Base-by-base conservation (phyloP, 64 coral and sea anemone genomes). In the Dendronephthya gigantea region DNA sequence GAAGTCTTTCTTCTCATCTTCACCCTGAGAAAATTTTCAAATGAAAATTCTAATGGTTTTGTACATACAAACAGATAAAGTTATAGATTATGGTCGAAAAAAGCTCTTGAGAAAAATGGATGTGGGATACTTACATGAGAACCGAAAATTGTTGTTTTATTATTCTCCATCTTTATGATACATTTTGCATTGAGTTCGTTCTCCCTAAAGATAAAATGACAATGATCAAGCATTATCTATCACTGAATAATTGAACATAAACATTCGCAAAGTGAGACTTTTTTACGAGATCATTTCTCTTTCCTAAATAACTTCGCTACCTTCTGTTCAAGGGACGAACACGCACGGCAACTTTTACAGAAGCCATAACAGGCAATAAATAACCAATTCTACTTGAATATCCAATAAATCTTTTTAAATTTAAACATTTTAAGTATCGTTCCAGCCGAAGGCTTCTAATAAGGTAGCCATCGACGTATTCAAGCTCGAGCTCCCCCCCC, bases 121-220 rank as follows among this genome's bases (percentile, higher is more conserved):
- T 39, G 36, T 13, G 5, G 15, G 7, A 15, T 34, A 79, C 72
- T 29, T 79, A 79, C 72, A 79, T 79, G 72, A 15, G 72, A 15
- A 39, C 37, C 12, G 22, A 37, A 79, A 28, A 79, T 79, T 1
- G 72, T 79, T 9, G 72, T 79, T 79, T 79, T 79, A 39, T 79
- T 79, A 39, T 79, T 79, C 72, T 79, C 72, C 72, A 79, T 79
- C 28, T 79, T 34, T 36, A 79, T 79, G 15, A 79, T 79, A 79
- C 72, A 79, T 79, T 79, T 79, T 39, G 72, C 19, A 10, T 79
- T 79, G 0, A 79, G 72, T 79, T 79, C 72, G 27, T 79, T 34
- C 37, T 79, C 72, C 72, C 72, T 79, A 19, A 34, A 5, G 29
- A 66, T n/a, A 66, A 30, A 66, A 66, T n/a, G 25, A 23, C 16